Evolutionary conservation across 2,888 invertebrate genomes (phyloP), one percentile per base, ranked within the genome.

Genomic region (Drosophila rubida): DNA sequence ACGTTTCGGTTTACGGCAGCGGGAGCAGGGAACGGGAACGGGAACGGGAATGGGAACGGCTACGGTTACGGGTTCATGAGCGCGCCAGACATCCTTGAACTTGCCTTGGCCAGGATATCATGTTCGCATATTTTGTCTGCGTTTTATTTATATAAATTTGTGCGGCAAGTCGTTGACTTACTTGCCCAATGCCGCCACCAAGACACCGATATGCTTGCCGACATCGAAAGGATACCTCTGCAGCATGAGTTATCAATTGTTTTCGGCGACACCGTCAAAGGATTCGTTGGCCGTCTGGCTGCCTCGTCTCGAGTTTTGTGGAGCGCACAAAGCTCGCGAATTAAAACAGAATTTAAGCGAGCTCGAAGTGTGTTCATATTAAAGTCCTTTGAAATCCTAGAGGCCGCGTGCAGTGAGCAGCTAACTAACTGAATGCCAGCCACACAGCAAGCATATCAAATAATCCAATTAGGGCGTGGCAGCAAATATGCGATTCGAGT

Each of bases 51-150:
- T 46, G 74, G 27, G 55, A 44, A 68, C 67, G 62, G 51, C 55
- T 66, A 73, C 59, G 68, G 74, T 66, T 68, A 71, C 67, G 70
- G 70, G 61, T 71, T 83, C 71, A 70, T 45, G 72, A 65, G 67
- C 69, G 50, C 51, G 46, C 54, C 77, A 81, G 75, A 85, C 77
- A 80, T 86, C 87, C 82, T 86, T 82, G 82, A 82, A 82, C 87
- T 83, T 86, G 83, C 62, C 82, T 59, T 65, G 58, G 80, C 44
- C 86, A 82, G 78, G 78, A 71, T 86, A 76, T 86, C 80, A 76
- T 67, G 78, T 78, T 86, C 60, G 84, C 84, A 78, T 76, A 83
- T 73, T 78, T 80, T 78, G 86, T 86, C 84, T 82, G 84, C 66
- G 41, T 50, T 81, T 81, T 69, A 71, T 81, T 70, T 78, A 71